Conservation (phyloP, 2,113 vertebrate species). For the Calidris pygmaea region DNA sequence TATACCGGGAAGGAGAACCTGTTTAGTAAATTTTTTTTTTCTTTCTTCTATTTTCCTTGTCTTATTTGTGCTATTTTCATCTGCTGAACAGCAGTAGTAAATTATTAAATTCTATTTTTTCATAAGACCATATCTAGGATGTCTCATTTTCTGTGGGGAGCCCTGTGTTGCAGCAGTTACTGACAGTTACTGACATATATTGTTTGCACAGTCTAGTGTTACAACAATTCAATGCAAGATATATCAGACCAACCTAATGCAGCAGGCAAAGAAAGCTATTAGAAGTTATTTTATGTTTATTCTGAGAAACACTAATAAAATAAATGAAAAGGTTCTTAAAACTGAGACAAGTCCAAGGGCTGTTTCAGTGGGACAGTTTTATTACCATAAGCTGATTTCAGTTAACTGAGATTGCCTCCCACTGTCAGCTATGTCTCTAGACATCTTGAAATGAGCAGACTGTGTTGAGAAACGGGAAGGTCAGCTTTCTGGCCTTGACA, state of each 20-base stretch:
- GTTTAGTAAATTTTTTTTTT: not conserved
- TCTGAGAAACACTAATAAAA: not conserved
- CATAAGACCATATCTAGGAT: not conserved
- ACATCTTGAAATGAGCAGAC: not conserved
- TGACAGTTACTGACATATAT: accelerated
- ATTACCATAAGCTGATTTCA: not conserved
- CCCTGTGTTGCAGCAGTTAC: not conserved
- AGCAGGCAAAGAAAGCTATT: not conserved
- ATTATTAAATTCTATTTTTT: not conserved
- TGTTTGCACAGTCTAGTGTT: not conserved
- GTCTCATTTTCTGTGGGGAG: not conserved
- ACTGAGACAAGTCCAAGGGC: not conserved
- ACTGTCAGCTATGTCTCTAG: not conserved
- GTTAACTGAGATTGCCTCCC: not conserved
- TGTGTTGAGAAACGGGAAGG: not conserved
- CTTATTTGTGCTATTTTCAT: not conserved
- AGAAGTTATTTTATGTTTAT: not conserved
- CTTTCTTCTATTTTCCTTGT: not conserved
- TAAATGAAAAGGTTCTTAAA: not conserved
- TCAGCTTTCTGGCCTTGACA: not conserved
- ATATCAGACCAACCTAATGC: not conserved
- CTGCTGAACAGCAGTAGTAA: not conserved
- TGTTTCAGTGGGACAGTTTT: not conserved
- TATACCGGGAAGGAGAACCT: not conserved
- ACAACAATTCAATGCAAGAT: not conserved